phyloP scores from a whole-genome alignment of 2,888 invertebrate genomes.

The Tachina lurida region DNA sequence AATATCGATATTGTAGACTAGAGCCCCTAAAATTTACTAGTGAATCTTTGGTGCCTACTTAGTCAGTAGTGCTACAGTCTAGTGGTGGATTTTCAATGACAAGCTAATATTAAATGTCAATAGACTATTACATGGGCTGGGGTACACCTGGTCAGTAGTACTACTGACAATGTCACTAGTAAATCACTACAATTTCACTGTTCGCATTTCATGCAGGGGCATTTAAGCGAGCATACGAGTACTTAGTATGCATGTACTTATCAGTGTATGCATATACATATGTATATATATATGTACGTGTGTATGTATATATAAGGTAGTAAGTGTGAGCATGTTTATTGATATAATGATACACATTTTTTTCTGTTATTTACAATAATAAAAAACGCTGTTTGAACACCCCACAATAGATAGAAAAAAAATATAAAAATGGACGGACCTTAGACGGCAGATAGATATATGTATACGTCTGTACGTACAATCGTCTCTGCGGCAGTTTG shows the following conservation, averaged over 20 bases:
- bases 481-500: not conserved
- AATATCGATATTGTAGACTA: too few species aligned
- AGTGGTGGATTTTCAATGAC: too few species aligned
- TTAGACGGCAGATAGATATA: slow-evolving; percentile 1
- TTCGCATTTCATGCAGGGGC: too few species aligned
- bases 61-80: too few species aligned
- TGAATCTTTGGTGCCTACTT: too few species aligned
- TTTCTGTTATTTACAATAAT: slow-evolving; percentile 22
- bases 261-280: not conserved
- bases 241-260: not conserved
- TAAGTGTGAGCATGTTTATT: slow-evolving; percentile 13
- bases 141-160: too few species aligned
- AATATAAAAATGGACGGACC: not conserved
- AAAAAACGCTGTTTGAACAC: slow-evolving; percentile 39
- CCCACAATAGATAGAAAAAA: slow-evolving; percentile 30
- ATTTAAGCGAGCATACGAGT: too few species aligned
- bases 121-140: too few species aligned
- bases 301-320: not conserved
- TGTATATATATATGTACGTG: not conserved
- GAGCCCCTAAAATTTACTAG: too few species aligned
- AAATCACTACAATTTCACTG: too few species aligned
- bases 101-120: too few species aligned
- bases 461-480: not conserved
- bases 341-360: slow-evolving; percentile 22
- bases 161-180: too few species aligned